These are phyloP conservation scores for Dilophus febrilis DNA, from an alignment of 2,888 invertebrate species.

Conservation along the genomic window DNA sequence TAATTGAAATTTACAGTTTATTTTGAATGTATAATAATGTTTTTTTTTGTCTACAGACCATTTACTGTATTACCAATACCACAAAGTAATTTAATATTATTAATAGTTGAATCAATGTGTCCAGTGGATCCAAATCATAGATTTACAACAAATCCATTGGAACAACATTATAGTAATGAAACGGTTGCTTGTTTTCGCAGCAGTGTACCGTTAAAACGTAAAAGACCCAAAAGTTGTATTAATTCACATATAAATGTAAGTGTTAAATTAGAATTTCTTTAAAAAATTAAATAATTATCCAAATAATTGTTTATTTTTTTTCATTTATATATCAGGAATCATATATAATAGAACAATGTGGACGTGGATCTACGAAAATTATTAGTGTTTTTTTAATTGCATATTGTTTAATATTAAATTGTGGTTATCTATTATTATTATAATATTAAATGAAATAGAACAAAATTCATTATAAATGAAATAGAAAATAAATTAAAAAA, in stretches of 20 bases:
- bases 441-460: too few relatives aligned
- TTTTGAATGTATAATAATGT: too few relatives aligned
- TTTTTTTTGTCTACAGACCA: constrained; percentile 30
- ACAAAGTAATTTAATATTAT: constrained; percentile 58
- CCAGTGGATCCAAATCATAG: constrained; percentile 31
- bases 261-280: constrained; percentile 8
- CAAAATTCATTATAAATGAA: too few relatives aligned
- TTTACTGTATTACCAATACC: constrained; percentile 60
- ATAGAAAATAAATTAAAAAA: too few relatives aligned
- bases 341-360: constrained; percentile 49
- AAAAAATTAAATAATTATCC: not conserved
- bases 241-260: constrained; percentile 58
- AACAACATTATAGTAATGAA: constrained; percentile 28
- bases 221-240: constrained; percentile 33
- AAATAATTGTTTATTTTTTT: constrained; percentile 7
- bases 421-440: too few relatives aligned
- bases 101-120: constrained; percentile 56
- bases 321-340: constrained; percentile 33
- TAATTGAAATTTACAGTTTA: too few relatives aligned
- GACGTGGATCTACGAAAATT: constrained; percentile 23
- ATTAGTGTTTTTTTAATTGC: constrained; percentile 2
- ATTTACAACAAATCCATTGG: constrained; percentile 27
- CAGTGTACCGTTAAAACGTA: not conserved
- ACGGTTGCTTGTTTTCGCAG: constrained; percentile 3
- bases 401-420: too few relatives aligned